Conservation (phyloP, 2,113 vertebrate genomes). For the Daboia siamensis region DNA sequence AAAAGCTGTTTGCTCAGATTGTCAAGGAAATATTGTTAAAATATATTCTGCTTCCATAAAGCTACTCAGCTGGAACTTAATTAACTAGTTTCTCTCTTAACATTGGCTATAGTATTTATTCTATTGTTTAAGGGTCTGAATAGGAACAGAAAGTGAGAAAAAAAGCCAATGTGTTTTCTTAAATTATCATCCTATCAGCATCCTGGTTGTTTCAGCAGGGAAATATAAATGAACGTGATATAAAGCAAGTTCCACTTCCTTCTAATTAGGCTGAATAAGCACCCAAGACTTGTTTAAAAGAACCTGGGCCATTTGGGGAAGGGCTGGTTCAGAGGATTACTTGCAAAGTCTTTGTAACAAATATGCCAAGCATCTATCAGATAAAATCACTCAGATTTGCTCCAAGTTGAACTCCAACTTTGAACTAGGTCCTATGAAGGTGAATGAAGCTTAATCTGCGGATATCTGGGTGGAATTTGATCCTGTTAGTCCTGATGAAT, state of each 20-base stretch:
- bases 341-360: background rate
- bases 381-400: background rate
- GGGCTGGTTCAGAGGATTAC: background rate
- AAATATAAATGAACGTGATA: background rate
- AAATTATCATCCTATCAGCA: background rate
- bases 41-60: background rate
- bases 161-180: background rate
- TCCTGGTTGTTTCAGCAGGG: background rate
- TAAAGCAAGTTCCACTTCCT: background rate
- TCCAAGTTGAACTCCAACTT: background rate
- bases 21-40: background rate
- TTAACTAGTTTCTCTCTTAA: background rate
- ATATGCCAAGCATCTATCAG: background rate
- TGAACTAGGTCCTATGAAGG: background rate
- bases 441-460: background rate
- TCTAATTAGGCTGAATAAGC: fast-evolving
- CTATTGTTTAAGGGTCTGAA: background rate
- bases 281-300: background rate
- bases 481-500: background rate
- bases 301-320: background rate
- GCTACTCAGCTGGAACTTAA: background rate
- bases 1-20: background rate
- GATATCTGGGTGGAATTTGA: background rate
- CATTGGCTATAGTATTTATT: background rate
- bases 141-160: background rate